phyloP scores from a whole-genome alignment of 92 coral and sea anemone genomes.

The Heliopora coerulea region DNA sequence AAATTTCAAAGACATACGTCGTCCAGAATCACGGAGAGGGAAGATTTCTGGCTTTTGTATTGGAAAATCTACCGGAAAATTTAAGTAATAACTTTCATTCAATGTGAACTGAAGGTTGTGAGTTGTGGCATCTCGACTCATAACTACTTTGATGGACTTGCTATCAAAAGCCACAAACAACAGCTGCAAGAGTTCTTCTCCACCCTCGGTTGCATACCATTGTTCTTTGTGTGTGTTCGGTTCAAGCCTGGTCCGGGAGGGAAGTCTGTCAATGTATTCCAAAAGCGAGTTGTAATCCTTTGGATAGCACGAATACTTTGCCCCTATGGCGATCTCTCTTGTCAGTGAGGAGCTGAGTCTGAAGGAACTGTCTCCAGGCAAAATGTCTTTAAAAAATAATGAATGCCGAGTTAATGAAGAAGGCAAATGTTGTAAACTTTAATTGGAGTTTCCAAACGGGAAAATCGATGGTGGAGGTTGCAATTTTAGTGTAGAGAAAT shows the following conservation, averaged over 20 bases:
- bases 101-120: conserved; percentile 55
- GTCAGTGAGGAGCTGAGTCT: conserved; percentile 24
- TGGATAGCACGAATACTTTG: neutral
- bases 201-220: conserved; percentile 60
- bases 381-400: conserved; percentile 29
- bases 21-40: neutral
- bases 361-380: conserved; percentile 52
- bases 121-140: conserved; percentile 53
- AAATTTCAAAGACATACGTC: no score
- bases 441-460: no score
- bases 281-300: neutral
- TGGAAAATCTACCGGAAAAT: conserved; percentile 57
- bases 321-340: neutral
- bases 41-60: neutral
- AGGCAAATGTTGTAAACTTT: no score
- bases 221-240: conserved; percentile 49
- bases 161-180: conserved; percentile 15
- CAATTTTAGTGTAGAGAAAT: no score
- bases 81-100: conserved; percentile 6
- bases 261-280: neutral
- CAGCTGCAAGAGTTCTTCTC: conserved; percentile 43
- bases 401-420: no score
- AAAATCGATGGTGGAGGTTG: no score
- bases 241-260: neutral
- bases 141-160: conserved; percentile 27